phyloP scores from a whole-genome alignment of 2,888 invertebrate species.

The Patella caerulea region DNA sequence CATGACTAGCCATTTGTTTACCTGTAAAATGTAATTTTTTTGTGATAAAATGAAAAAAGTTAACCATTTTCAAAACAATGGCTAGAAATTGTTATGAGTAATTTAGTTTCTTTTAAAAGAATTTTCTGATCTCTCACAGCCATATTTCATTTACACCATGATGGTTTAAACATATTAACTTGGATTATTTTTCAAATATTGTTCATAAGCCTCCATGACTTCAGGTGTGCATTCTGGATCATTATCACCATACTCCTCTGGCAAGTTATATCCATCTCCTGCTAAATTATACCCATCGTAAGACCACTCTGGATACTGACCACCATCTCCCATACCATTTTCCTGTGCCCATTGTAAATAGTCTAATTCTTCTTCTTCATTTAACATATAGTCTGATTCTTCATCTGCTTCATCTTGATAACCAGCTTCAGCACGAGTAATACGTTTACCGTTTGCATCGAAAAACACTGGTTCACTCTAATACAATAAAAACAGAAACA shows the following conservation, averaged over 20 bases:
- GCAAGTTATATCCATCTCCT: neutral
- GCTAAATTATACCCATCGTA: neutral
- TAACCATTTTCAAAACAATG: too few relatives aligned
- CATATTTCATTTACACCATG: too few relatives aligned
- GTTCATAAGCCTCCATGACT: neutral
- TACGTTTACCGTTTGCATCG: conserved; percentile 52
- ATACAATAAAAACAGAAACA: conserved; percentile 17
- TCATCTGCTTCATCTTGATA: conserved; percentile 45
- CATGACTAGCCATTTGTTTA: too few relatives aligned
- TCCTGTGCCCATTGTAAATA: conserved; percentile 53
- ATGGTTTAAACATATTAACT: too few relatives aligned
- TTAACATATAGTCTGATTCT: conserved; percentile 44
- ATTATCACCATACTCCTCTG: neutral
- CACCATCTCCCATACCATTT: conserved; percentile 11
- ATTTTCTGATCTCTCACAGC: too few relatives aligned
- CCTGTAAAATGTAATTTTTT: too few relatives aligned
- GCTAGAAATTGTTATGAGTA: too few relatives aligned
- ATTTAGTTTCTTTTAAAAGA: too few relatives aligned
- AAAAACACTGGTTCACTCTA: conserved; percentile 62
- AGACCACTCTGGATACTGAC: neutral
- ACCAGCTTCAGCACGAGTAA: conserved; percentile 56
- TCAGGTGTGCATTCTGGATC: neutral
- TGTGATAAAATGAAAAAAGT: too few relatives aligned
- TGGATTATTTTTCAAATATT: too few relatives aligned
- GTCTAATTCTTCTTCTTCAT: conserved; percentile 52